Evolutionary conservation across 1,140 invertebrate species (phyloP), one percentile per base, ranked within the genome.

Genomic region (Phymorhynchus buccinoides): DNA sequence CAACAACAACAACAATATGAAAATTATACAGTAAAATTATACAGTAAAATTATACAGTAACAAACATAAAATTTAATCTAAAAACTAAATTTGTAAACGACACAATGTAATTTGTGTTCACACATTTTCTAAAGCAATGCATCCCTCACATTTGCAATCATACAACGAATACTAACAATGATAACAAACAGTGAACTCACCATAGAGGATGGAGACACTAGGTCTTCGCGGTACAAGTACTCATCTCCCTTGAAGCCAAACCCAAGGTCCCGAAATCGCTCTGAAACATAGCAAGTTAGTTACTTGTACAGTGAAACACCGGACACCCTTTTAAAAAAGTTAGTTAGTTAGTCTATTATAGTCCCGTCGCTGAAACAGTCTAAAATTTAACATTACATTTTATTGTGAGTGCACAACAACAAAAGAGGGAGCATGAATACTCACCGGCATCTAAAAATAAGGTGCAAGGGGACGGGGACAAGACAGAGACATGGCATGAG

Each of bases 181-280:
- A 68, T 30, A 68, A 30, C 9, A n/a, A 42, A 71, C 14, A 22
- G 27, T 62, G 22, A 32, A 90, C 90, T 86, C 87, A 92, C 91
- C 80, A 88, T 37, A 37, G 90, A 87, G 16, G 87, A 88, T n/a
- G 91, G 91, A 1, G 91, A 92, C 52, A 92, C 88, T 62, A 89
- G 84, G 78, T 92, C 91, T 85, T 92, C 91, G 37, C 82, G 85
- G 84, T 92, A 92, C 83, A 92, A 56, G 83, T 90, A 90, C 66
- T 91, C 89, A 71, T 88, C 84, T 27, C 86, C 87, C 56, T 86
- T 85, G 85, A 82, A 84, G 71, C 86, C 80, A 62, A 85, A 42
- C 86, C 79, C 81, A 83, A 87, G 18, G 35, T 86, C 30, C 44
- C 89, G 87, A 75, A 88, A 91, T 32, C 86, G 86, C 82, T 92